Evolutionary conservation across 2,888 invertebrate species (phyloP).

Genomic region (Amiota mariae): DNA sequence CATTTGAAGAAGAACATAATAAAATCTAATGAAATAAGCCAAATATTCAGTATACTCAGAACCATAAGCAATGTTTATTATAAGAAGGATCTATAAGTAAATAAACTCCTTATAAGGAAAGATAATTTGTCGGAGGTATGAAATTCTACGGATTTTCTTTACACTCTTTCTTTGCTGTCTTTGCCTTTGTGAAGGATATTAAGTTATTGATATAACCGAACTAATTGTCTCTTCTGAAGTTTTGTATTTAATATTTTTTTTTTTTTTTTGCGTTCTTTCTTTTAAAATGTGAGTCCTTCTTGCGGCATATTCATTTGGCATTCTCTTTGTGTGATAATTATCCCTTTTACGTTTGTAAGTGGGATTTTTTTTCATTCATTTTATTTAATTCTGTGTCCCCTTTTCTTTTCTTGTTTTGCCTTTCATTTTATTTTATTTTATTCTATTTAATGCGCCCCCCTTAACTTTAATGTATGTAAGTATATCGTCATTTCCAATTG

Average conservation of each 20-base stretch:
- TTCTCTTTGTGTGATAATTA: slow-evolving; percentile 61
- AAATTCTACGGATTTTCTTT: not conserved
- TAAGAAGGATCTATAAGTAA: too few species aligned
- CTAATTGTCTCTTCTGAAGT: not conserved
- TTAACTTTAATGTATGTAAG: too few species aligned
- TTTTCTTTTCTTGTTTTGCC: not conserved
- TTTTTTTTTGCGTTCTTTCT: slow-evolving; percentile 41
- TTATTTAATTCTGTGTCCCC: not conserved
- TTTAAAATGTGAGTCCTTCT: slow-evolving; percentile 31
- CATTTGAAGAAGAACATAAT: too few species aligned
- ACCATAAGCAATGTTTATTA: too few species aligned
- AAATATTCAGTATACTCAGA: too few species aligned
- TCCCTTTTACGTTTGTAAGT: slow-evolving; percentile 37
- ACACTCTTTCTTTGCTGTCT: slow-evolving; percentile 41
- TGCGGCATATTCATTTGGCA: slow-evolving; percentile 39
- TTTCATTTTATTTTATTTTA: not conserved
- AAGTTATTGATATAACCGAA: too few species aligned
- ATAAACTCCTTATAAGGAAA: too few species aligned
- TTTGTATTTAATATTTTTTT: not conserved
- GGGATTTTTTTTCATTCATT: slow-evolving; percentile 8
- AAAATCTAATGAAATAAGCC: too few species aligned
- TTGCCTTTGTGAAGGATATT: slow-evolving; percentile 29
- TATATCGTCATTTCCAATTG: not conserved
- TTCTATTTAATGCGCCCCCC: not conserved
- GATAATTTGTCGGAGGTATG: too few species aligned